Conservation (phyloP, 2,113 vertebrate genomes). For the Climacteris rufus region DNA sequence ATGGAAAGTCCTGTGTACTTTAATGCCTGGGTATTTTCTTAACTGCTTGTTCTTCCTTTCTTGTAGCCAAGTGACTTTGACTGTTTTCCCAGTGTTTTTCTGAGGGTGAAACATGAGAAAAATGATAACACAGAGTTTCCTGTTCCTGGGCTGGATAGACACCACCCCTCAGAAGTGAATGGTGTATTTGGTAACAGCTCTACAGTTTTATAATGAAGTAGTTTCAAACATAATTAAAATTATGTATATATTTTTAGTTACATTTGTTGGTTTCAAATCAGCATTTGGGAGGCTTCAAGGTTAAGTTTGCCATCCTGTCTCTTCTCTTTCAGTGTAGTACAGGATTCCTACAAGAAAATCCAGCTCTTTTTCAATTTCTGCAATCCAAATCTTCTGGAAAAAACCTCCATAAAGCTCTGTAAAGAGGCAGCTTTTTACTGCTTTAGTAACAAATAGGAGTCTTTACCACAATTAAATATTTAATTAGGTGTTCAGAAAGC, state of each 20-base stretch:
- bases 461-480: background rate
- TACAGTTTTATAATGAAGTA: background rate
- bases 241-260: background rate
- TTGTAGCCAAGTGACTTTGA: conserved; percentile 53
- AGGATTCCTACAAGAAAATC: background rate
- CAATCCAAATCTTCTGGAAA: background rate
- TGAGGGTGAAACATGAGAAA: conserved; percentile 42
- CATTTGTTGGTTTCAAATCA: background rate
- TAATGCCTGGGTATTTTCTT: background rate
- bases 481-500: background rate
- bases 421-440: background rate
- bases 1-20: background rate
- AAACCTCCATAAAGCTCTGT: background rate
- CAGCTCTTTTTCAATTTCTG: background rate
- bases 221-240: background rate
- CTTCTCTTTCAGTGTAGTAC: background rate
- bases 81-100: conserved; percentile 54
- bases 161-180: background rate
- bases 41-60: background rate
- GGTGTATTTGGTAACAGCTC: background rate
- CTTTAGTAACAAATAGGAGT: background rate
- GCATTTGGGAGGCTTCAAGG: background rate
- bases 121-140: background rate
- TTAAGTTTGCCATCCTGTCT: background rate
- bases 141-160: conserved; percentile 31